Evolutionary conservation across 2,113 vertebrate genomes (phyloP).

Genomic region (Carettochelys insculpta): DNA sequence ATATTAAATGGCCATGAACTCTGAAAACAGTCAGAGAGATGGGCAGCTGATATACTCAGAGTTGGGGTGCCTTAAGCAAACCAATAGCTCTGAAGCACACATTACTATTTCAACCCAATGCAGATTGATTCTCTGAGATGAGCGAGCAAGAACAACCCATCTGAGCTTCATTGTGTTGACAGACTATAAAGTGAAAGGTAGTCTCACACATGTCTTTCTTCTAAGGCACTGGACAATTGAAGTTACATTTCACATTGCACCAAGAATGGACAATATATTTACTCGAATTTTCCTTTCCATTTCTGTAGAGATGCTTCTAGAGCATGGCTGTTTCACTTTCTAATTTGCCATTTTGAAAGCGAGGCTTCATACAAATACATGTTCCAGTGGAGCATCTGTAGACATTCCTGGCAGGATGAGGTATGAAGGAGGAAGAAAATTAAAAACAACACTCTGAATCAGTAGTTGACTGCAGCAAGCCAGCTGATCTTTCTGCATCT

Average conservation of each 20-base stretch:
- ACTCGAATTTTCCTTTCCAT: neutral
- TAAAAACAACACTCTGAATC: neutral
- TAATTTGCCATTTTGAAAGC: neutral
- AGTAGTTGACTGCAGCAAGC: neutral
- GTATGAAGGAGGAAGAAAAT: neutral
- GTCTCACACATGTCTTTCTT: neutral
- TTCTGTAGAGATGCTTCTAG: neutral
- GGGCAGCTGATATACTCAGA: neutral
- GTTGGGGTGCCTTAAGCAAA: neutral
- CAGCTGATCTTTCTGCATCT: conserved; percentile 37
- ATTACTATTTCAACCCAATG: neutral
- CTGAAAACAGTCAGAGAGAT: neutral
- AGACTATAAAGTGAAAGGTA: neutral
- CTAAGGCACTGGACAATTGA: neutral
- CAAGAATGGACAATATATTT: neutral
- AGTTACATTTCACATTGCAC: neutral
- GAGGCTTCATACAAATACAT: neutral
- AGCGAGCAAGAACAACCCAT: accelerated
- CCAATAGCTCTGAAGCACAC: neutral
- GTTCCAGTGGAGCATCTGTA: neutral
- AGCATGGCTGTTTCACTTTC: neutral
- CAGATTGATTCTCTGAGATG: neutral
- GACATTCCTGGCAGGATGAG: neutral
- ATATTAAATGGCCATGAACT: neutral
- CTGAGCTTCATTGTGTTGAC: neutral